Evolutionary conservation across 2,888 invertebrate genomes (phyloP), one percentile per base, ranked within the genome.

Genomic region (Gandaritis pyraliata): DNA sequence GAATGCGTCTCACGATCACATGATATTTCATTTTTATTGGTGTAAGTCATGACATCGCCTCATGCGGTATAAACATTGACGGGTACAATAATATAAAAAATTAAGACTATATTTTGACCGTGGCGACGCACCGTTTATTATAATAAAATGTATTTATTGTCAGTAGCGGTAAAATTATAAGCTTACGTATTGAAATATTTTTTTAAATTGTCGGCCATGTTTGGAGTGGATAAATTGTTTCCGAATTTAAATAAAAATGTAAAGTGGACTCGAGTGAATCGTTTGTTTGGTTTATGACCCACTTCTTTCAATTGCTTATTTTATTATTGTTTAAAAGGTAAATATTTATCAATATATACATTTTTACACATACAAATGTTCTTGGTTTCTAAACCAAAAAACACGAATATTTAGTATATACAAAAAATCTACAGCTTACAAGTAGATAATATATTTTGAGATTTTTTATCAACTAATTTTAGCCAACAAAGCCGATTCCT

Each of bases 21-120:
- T 83, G 83, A 87, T 89, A 86, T 88, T 85, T 90, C 86, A 86
- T 81, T 81, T 90, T 91, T 90, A 91, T 90, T 87, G 85, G 85
- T 81, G 84, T 77, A 81, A 83, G 89, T 88, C 89, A 90, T 90
- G 90, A 87, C 86, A 89, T 85, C 88, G 80, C 87, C 75, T 78
- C 87, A 89, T 87, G 87, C 81, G 88, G 88, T 86, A 82, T 80
- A 77, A 81, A 76, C 84, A 83, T 78, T 83, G 86, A 87, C 81
- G 81, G 82, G 74, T 75, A 80, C 76, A 78, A 85, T 84, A 80
- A 85, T 83, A 83, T 84, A 78, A 84, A 86, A 85, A 86, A 85
- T 79, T 81, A 80, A 82, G 79, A 82, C 73, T 80, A 81, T 87
- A 85, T 87, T 87, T 86, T 87, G 87, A 87, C 80, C 72, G 72